Evolutionary conservation across 2,888 invertebrate species (phyloP).

Genomic region (Heliconius aoede): DNA sequence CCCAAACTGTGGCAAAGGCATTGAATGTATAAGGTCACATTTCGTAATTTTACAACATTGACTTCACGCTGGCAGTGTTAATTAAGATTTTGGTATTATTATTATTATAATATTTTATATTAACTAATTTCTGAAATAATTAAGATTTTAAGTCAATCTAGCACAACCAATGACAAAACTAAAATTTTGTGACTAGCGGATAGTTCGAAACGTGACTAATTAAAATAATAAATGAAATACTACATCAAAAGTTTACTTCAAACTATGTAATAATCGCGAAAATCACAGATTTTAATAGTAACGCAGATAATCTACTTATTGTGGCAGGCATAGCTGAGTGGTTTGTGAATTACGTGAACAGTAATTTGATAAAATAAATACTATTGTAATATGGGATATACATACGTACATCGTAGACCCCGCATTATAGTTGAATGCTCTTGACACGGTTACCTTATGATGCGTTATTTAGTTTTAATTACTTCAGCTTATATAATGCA

Average conservation of each 20-base stretch:
- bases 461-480: slow-evolving; percentile 14
- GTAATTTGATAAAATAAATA: background rate
- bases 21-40: slow-evolving; percentile 39
- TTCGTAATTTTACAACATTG: slow-evolving; percentile 35
- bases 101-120: background rate
- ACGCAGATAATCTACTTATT: background rate
- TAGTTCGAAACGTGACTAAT: no score
- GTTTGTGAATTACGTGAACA: background rate
- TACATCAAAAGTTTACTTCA: no score
- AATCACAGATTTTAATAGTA: background rate
- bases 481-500: slow-evolving; percentile 10
- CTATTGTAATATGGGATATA: background rate
- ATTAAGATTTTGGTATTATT: slow-evolving; percentile 25
- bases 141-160: no score
- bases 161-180: no score
- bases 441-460: slow-evolving; percentile 7
- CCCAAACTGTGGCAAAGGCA: slow-evolving; percentile 35
- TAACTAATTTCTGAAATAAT: no score
- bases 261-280: no score
- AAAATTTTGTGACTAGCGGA: no score
- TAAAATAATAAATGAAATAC: no score
- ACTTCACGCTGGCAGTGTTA: slow-evolving; percentile 32
- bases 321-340: no score
- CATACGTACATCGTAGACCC: background rate
- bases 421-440: slow-evolving; percentile 8